Evolutionary conservation across 2,888 invertebrate species (phyloP), one percentile per base, ranked within the genome.

Genomic region (Syritta pipiens): DNA sequence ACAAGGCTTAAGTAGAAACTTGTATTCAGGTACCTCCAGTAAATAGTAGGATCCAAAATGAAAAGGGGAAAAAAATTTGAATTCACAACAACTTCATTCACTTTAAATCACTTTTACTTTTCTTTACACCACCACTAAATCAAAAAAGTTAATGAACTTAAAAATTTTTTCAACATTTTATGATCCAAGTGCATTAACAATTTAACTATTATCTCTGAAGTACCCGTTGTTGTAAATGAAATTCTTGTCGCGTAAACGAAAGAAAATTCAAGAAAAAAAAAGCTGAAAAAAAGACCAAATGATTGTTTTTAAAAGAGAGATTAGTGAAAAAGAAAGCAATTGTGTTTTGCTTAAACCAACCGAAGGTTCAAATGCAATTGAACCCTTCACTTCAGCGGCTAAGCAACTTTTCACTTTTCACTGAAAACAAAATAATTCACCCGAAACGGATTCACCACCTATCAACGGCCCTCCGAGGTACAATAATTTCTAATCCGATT

Each of bases 181-280:
- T 86, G 85, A 85, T 88, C 87, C 84, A 86, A 82, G 86, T 86
- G 86, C 85, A 88, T 88, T 83, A 87, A 86, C 85, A 88, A 83
- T 86, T 88, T 85, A 81, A 86, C 81, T 82, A 88, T 86, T 76
- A 88, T 85, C 84, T 88, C 85, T 83, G 86, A 85, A 86, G 88
- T 86, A 87, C 88, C 88, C 88, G 88, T 88, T 87, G 85, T 88
- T 85, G 75, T 81, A 79, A 72, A 51, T 59, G 60, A 60, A 81
- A 68, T 75, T 83, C 82, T 83, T 74, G 37, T 3, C 7, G 3
- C 37, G 3, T 7, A 37, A 37, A 37, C 4, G 4, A 5, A 17
- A 17, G 7, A 17, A 7, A 20, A 12, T 20, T 46, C 53, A 26
- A 30, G 1, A 14, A 32, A 26, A 42, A 53, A 65, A 9, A 46